phyloP scores from a whole-genome alignment of 2,797 vertebrate species.

The Macroramphosus scolopax region DNA sequence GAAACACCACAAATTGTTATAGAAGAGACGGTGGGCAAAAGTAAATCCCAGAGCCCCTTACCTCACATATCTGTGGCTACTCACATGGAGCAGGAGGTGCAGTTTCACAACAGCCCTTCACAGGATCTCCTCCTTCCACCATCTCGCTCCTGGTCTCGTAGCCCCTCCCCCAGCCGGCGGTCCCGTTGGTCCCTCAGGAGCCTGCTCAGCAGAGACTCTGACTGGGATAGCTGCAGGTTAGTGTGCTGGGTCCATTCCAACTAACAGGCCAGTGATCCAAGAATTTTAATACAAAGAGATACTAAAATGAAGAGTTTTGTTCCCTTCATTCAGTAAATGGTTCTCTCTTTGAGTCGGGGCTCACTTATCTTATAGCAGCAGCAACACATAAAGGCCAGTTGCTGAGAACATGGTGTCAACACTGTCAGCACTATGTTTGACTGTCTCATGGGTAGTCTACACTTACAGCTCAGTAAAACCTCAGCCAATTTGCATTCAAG shows the following conservation, averaged over 20 bases:
- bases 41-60: slow-evolving; percentile 23
- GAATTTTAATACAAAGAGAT: background rate
- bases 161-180: slow-evolving; percentile 75
- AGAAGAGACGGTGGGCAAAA: slow-evolving; percentile 9
- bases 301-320: background rate
- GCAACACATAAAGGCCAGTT: slow-evolving; percentile 18
- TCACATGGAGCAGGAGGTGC: slow-evolving; percentile 45
- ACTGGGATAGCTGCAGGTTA: slow-evolving; percentile 80
- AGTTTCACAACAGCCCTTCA: slow-evolving; percentile 35
- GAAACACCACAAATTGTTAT: slow-evolving; percentile 19
- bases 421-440: slow-evolving; percentile 15
- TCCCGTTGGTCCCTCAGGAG: slow-evolving; percentile 78
- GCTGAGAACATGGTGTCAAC: slow-evolving; percentile 15
- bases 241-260: slow-evolving; percentile 53
- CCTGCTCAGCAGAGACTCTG: slow-evolving; percentile 78
- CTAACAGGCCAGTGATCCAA: slow-evolving; percentile 12
- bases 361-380: slow-evolving; percentile 29
- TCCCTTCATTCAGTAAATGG: slow-evolving; percentile 1
- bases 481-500: slow-evolving; percentile 44
- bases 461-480: slow-evolving; percentile 23
- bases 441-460: slow-evolving; percentile 27
- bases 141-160: slow-evolving; percentile 67
- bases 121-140: slow-evolving; percentile 68
- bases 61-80: slow-evolving; percentile 45
- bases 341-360: slow-evolving; percentile 7